Evolutionary conservation across 2,113 vertebrate genomes (phyloP).

Genomic region (Helogale parvula): DNA sequence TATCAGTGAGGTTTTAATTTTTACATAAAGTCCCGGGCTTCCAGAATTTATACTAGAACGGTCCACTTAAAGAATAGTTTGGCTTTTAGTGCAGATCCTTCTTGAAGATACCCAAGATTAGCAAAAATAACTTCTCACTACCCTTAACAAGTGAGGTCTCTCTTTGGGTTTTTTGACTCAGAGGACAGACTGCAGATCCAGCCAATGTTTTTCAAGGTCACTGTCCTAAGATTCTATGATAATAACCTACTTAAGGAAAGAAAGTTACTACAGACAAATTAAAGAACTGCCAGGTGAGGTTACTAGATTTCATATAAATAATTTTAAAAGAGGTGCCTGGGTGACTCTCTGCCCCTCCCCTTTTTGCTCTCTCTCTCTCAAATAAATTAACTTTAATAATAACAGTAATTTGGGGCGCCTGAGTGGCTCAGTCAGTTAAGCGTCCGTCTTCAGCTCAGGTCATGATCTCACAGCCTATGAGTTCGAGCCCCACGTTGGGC

Average conservation of each 20-base stretch:
- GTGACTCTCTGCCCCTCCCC: too few relatives aligned
- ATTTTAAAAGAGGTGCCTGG: background rate
- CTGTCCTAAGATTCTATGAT: background rate
- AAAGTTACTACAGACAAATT: constrained; percentile 23
- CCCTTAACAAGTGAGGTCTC: background rate
- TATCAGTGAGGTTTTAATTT: constrained; percentile 26
- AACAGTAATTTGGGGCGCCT: too few relatives aligned
- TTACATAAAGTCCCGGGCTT: constrained; percentile 42
- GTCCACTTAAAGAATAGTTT: constrained; percentile 26
- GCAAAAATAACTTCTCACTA: constrained; percentile 5
- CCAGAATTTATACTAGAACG: background rate
- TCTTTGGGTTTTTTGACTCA: background rate
- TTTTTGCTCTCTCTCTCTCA: too few relatives aligned
- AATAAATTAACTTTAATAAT: background rate
- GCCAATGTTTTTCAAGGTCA: background rate
- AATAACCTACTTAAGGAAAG: background rate
- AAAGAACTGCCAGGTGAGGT: background rate
- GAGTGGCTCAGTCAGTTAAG: too few relatives aligned
- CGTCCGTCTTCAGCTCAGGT: too few relatives aligned
- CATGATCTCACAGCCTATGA: too few relatives aligned
- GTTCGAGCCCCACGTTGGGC: too few relatives aligned
- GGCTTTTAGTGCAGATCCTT: background rate
- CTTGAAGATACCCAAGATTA: constrained; percentile 24
- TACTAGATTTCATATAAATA: background rate
- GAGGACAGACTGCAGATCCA: background rate